Evolutionary conservation across 2,888 invertebrate species (phyloP).

Genomic region (Lithophane leautieri): DNA sequence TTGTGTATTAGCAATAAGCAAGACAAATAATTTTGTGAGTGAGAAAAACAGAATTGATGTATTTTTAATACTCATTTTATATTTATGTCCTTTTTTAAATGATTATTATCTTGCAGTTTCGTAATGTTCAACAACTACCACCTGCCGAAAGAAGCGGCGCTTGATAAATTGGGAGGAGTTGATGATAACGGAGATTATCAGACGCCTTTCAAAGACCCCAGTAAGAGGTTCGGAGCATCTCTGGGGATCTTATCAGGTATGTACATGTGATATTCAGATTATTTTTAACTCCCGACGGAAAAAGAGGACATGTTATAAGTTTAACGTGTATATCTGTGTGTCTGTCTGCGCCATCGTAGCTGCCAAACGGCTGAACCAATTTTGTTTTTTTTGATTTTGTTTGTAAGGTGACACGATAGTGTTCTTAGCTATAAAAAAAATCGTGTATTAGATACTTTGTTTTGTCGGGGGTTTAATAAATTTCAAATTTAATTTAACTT

Average conservation of each 20-base stretch:
- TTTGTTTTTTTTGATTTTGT: too few relatives aligned
- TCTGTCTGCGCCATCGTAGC: too few relatives aligned
- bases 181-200: conserved; percentile 95
- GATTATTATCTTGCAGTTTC: conserved; percentile 85
- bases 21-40: background rate
- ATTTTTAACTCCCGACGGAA: too few relatives aligned
- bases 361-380: too few relatives aligned
- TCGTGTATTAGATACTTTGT: too few relatives aligned
- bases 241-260: conserved; percentile 94
- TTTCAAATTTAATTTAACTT: too few relatives aligned
- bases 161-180: conserved; percentile 97
- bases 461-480: too few relatives aligned
- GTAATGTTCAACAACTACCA: conserved; percentile 95
- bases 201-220: conserved; percentile 95
- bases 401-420: too few relatives aligned
- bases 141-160: conserved; percentile 94
- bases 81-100: background rate
- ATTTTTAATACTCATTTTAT: background rate
- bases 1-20: too few relatives aligned
- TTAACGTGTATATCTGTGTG: too few relatives aligned
- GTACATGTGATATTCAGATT: background rate
- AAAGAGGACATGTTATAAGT: too few relatives aligned
- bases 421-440: too few relatives aligned
- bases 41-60: background rate
- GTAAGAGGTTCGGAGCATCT: conserved; percentile 95